Evolutionary conservation across 2,113 vertebrate genomes (phyloP), one percentile per base, ranked within the genome.

Genomic region (Eretmochelys imbricata): DNA sequence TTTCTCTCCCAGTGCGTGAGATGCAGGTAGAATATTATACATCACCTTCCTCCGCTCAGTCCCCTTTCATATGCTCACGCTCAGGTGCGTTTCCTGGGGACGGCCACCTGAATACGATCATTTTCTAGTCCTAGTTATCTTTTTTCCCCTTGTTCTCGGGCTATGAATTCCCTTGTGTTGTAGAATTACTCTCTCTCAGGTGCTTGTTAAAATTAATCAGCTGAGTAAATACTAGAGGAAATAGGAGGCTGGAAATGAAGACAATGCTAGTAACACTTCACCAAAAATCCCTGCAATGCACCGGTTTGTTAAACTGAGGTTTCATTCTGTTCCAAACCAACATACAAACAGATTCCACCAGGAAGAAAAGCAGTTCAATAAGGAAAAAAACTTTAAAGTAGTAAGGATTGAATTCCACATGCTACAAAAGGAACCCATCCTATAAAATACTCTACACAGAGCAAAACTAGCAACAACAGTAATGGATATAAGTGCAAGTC

Each of bases 161-260:
- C 90, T 95, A 75, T 94, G 93, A 94, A 97, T 97, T 97, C 95
- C 94, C 95, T 94, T 76, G 93, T 90, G 84, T 13, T 1, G 51
- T 89, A 72, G 78, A 97, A 84, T 79, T 50, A 78, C 83, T 93
- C 91, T 93, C 91, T 94, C 85, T 27, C n/a, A 87, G 85, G 97
- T 95, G 93, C 97, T 98, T 95, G 75, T 98, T 98, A 98, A 96
- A 97, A 93, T 91, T 97, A 95, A 97, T 97, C 97, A 98, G 91
- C 97, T 95, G 92, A 97, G 95, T 96, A 97, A 97, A 97, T 96
- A 97, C 94, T 94, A 91, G 82, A 96, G 89, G 89, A 97, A 97
- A 95, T 83, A 95, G 96, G n/a, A 24, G 93, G 50, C 88, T 1
- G 0, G 84, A 91, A 95, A 94, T 93, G 92, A 95, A 96, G 85